Evolutionary conservation across 2,888 invertebrate genomes (phyloP).

Genomic region (Harpalus rubripes): DNA sequence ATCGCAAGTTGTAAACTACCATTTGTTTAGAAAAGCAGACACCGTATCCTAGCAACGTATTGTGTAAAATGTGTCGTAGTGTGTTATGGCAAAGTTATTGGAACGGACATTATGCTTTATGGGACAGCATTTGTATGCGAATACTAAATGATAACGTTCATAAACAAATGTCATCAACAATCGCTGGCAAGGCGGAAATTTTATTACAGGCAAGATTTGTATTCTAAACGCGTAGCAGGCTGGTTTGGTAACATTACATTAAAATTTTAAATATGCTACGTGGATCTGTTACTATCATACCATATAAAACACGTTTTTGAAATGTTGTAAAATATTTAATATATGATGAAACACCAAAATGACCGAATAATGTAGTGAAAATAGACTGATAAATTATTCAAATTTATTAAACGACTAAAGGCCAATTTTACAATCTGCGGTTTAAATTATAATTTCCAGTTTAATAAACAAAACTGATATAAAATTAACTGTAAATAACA

Average conservation of each 20-base stretch:
- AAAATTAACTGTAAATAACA: neutral
- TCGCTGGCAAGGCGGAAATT: constrained; percentile 26
- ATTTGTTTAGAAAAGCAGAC: neutral
- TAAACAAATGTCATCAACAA: constrained; percentile 53
- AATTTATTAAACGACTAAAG: neutral
- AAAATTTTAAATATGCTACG: constrained; percentile 7
- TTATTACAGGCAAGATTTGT: constrained; percentile 39
- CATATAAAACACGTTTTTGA: neutral
- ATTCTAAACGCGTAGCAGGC: constrained; percentile 1
- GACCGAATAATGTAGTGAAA: neutral
- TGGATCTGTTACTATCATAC: neutral
- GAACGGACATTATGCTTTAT: constrained; percentile 41
- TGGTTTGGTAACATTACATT: constrained; percentile 30
- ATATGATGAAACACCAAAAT: neutral
- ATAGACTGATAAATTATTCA: neutral
- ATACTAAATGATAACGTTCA: constrained; percentile 45
- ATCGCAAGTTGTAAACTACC: constrained; percentile 42
- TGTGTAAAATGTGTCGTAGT: constrained; percentile 13
- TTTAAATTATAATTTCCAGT: no score
- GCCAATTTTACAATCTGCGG: no score
- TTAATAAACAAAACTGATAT: no score
- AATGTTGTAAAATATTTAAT: neutral
- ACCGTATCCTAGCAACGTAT: neutral
- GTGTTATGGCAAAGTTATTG: constrained; percentile 26
- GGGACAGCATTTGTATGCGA: constrained; percentile 37